Evolutionary conservation across 2,113 vertebrate species (phyloP).

Genomic region (Oryctolagus cuniculus): DNA sequence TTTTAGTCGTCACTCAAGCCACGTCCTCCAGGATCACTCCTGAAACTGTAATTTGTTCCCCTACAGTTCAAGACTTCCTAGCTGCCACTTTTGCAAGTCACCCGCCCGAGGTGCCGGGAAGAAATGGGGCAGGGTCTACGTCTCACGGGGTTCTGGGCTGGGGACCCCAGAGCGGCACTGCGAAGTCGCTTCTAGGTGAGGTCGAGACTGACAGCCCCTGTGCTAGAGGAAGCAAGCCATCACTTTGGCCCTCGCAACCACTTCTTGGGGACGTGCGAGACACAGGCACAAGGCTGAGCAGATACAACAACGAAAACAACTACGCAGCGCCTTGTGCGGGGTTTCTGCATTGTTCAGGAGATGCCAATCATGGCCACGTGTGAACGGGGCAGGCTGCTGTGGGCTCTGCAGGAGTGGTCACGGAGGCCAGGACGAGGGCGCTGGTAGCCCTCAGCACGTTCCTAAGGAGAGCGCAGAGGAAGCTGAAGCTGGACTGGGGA

Average conservation of each 20-base stretch:
- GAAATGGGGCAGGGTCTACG: too few relatives aligned
- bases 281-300: not conserved
- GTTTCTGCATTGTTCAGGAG: not conserved
- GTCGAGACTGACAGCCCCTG: not conserved
- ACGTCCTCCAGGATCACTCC: not conserved
- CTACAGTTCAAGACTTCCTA: not conserved
- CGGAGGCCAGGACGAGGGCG: not conserved
- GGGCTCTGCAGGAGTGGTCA: not conserved
- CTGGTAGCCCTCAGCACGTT: not conserved
- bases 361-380: not conserved
- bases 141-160: not conserved
- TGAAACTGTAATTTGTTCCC: not conserved
- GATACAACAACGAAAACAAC: not conserved
- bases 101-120: not conserved
- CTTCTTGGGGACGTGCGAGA: not conserved
- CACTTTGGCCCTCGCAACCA: not conserved
- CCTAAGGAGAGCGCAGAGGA: not conserved
- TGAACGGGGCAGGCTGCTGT: fast-evolving
- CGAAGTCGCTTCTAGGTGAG: not conserved
- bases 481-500: too few relatives aligned
- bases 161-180: not conserved
- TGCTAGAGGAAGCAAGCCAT: not conserved
- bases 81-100: not conserved
- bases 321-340: not conserved
- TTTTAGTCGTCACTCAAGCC: not conserved